These are phyloP conservation scores for Perodicticus potto DNA, from an alignment of 2,797 vertebrate genomes.

Conservation along the genomic window DNA sequence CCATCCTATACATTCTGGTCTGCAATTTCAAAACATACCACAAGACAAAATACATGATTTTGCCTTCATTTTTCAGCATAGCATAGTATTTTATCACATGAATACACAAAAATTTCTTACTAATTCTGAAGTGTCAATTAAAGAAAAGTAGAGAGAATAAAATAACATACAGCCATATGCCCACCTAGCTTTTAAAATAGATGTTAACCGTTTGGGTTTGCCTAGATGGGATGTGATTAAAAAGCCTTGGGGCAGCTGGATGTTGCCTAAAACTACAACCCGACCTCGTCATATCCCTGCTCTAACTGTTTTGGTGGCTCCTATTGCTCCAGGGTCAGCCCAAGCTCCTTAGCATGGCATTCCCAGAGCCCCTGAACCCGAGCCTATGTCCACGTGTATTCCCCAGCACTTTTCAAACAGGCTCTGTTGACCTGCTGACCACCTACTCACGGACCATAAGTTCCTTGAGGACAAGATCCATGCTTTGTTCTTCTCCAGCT, in stretches of 20 bases:
- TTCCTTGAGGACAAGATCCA: background rate
- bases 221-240: background rate
- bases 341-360: background rate
- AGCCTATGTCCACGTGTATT: rapidly evolving
- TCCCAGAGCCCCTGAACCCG: background rate
- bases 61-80: background rate
- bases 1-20: background rate
- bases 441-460: rapidly evolving
- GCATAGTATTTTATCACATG: background rate
- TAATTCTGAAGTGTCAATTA: background rate
- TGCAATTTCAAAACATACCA: background rate
- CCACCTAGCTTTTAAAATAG: constrained; percentile 20
- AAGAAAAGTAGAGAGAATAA: background rate
- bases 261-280: background rate
- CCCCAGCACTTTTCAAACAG: background rate
- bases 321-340: background rate
- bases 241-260: background rate
- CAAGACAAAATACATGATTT: background rate
- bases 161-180: background rate
- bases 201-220: background rate
- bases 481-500: background rate
- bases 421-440: background rate
- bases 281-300: background rate
- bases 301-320: background rate
- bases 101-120: background rate